Evolutionary conservation across 2,888 invertebrate species (phyloP), one percentile per base, ranked within the genome.

Genomic region (Eudemis profundana): DNA sequence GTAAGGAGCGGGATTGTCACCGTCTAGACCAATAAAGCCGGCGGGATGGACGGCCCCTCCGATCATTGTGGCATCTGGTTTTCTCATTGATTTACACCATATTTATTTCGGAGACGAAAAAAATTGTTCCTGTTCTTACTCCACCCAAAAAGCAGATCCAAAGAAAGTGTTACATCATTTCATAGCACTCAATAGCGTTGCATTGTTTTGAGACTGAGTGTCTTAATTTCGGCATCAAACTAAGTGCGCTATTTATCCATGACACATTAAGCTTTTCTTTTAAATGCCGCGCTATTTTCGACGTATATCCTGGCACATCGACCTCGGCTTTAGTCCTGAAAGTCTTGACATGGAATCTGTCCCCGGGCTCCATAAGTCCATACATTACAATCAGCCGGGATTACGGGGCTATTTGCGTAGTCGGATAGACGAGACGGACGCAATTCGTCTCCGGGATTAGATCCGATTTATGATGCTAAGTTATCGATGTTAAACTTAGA

Each of bases 361-460:
- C 80, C 69, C 68, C 64, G 68, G 68, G 72, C 64, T 19, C 40
- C 29, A 19, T 50, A 59, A 59, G 42, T 60, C 78, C 79, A 82
- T 84, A 83, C 78, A 76, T 86, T 81, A 85, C 85, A 82, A 86
- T 84, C 83, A 82, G 71, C 68, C 54, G 53, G 79, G 78, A 78
- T 83, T 79, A 78, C 69, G 67, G 61, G 61, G 72, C 73, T 77
- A 75, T 78, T 79, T 75, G 79, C 74, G 78, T 74, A 71, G 72
- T 69, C 73, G 76, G 75, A 75, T 76, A 76, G 75, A 72, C 67
- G 69, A 74, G 74, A 74, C 72, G 73, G 67, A 69, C 67, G 72
- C 70, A 75, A 73, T 76, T 78, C 73, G 72, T 74, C 78, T 77
- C 71, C 69, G 72, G 82, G 80, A 83, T 84, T 82, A 83, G 72